A percentile compares a stretch with the other conserved stretches of the same genome.
These are phyloP conservation scores for Diabrotica balteata DNA, from an alignment of 2,888 invertebrate species.

Conservation along the genomic window DNA sequence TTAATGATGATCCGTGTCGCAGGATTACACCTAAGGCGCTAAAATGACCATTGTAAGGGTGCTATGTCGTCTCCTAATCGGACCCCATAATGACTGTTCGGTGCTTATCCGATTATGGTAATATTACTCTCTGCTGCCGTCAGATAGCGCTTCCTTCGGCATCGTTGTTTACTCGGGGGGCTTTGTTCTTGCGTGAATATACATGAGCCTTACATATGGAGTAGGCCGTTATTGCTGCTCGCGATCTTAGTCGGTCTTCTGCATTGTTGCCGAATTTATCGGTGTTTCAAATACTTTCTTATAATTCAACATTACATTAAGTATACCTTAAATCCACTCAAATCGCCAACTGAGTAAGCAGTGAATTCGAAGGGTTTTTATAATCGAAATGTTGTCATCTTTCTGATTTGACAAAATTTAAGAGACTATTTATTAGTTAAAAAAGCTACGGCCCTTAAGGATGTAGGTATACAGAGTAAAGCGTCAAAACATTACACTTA, in stretches of 20 bases:
- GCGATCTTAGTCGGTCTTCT: slow-evolving; percentile 33
- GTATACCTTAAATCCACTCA: neutral
- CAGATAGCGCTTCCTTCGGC: slow-evolving; percentile 55
- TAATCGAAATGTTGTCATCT: too few species aligned
- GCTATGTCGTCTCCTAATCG: slow-evolving; percentile 54
- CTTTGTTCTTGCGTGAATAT: slow-evolving; percentile 60
- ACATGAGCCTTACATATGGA: slow-evolving; percentile 62
- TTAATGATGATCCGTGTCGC: too few species aligned
- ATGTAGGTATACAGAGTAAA: too few species aligned
- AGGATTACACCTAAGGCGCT: neutral
- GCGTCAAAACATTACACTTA: too few species aligned
- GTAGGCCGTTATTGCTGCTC: slow-evolving; percentile 55
- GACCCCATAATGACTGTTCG: slow-evolving; percentile 55
- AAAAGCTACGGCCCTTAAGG: too few species aligned
- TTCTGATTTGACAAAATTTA: too few species aligned
- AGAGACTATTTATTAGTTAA: too few species aligned
- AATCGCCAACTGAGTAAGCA: neutral
- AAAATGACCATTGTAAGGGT: slow-evolving; percentile 33
- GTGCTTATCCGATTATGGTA: slow-evolving; percentile 60
- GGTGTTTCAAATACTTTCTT: slow-evolving; percentile 31
- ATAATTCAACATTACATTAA: neutral
- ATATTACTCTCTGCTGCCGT: slow-evolving; percentile 56
- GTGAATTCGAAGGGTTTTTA: too few species aligned
- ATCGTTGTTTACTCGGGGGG: slow-evolving; percentile 58
- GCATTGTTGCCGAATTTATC: slow-evolving; percentile 31